Evolutionary conservation across 2,888 invertebrate genomes (phyloP).

Genomic region (Drosophila maculinotata): DNA sequence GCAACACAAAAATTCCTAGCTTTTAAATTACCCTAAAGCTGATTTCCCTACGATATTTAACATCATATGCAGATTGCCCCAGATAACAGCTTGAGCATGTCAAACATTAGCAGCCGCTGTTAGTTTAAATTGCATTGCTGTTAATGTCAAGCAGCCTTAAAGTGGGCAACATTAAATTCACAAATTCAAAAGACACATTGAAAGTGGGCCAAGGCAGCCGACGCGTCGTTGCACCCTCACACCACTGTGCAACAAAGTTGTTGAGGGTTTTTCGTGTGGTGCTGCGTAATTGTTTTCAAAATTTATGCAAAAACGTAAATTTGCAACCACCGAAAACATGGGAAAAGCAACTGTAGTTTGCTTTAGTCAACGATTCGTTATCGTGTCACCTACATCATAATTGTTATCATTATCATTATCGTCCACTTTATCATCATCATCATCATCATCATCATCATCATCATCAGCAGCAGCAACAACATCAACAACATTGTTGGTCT

Average conservation of each 20-base stretch:
- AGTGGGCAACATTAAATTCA: neutral
- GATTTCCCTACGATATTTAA: neutral
- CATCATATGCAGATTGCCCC: too few species aligned
- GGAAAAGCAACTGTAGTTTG: conserved; percentile 47
- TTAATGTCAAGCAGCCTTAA: conserved; percentile 4
- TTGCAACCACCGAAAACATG: conserved; percentile 34
- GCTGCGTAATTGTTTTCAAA: conserved; percentile 63
- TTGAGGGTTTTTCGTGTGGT: conserved; percentile 24
- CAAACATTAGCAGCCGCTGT: neutral
- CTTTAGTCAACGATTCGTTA: conserved; percentile 43
- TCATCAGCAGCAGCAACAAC: conserved; percentile 2
- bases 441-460: conserved; percentile 9
- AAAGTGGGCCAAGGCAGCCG: neutral
- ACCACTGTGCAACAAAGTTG: conserved; percentile 15
- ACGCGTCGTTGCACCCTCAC: neutral
- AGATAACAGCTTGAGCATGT: conserved; percentile 2
- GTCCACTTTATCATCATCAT: conserved; percentile 7
- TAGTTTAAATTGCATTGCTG: neutral
- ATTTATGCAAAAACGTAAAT: conserved; percentile 47
- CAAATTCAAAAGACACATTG: neutral
- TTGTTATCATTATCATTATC: neutral
- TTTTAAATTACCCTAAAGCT: neutral
- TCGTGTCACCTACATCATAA: conserved; percentile 28
- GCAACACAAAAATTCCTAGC: neutral
- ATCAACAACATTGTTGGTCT: conserved; percentile 2